Percentiles rank a stretch among this genome's conserved stretches.
phyloP scores from a whole-genome alignment of 2,888 invertebrate species.

The Meghimatium bilineatum region DNA sequence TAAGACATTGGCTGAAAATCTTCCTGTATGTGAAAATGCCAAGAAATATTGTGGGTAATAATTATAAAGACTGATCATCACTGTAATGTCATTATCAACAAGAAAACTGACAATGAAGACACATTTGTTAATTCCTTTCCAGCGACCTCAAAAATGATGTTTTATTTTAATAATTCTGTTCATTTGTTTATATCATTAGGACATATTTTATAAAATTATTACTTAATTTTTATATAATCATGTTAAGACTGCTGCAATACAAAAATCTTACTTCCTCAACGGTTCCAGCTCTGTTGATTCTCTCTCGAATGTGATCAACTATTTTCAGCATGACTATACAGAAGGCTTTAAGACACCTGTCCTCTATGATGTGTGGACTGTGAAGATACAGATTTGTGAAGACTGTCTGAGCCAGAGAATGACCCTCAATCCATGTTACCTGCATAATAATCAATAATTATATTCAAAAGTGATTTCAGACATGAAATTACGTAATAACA shows the following conservation, averaged over 20 bases:
- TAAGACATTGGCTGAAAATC: slow-evolving; percentile 96
- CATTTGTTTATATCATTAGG: no score
- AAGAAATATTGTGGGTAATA: slow-evolving; percentile 12
- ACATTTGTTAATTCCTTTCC: not conserved
- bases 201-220: no score
- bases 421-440: slow-evolving; percentile 96
- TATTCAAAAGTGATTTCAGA: no score
- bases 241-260: no score
- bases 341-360: slow-evolving; percentile 89
- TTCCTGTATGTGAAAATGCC: slow-evolving; percentile 81
- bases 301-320: slow-evolving; percentile 91
- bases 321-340: slow-evolving; percentile 92
- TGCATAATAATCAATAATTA: no score
- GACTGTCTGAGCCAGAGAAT: slow-evolving; percentile 91
- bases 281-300: slow-evolving; percentile 74
- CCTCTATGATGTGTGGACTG: slow-evolving; percentile 89
- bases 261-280: slow-evolving; percentile 74
- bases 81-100: not conserved
- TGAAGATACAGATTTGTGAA: slow-evolving; percentile 97
- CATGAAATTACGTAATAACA: no score
- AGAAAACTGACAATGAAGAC: not conserved
- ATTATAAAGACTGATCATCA: not conserved
- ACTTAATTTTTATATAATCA: no score
- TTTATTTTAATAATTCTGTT: not conserved
- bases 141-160: not conserved